Percentiles rank a stretch among this genome's conserved stretches.
Conservation (phyloP, 2,797 vertebrate genomes). For the Amblyraja radiata region DNA sequence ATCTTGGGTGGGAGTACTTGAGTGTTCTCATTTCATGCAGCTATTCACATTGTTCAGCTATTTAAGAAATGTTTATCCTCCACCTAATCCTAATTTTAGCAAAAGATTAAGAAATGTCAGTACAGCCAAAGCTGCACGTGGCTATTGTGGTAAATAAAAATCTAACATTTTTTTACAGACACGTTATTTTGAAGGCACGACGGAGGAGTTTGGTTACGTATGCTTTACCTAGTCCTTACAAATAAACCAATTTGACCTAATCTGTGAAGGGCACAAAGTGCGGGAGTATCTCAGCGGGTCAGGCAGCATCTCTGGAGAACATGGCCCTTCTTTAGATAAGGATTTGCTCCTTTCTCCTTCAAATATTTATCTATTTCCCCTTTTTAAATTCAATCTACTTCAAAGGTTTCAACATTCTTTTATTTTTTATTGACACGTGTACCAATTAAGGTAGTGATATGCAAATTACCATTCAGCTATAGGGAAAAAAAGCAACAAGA, state of each 20-base stretch:
- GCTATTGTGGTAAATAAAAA: neutral
- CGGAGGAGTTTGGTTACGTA: neutral
- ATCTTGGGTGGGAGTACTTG: constrained; percentile 10
- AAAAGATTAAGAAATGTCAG: neutral
- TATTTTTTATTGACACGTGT: too few species aligned
- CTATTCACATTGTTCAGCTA: neutral
- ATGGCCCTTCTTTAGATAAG: too few species aligned
- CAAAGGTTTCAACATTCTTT: too few species aligned
- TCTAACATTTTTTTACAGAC: neutral
- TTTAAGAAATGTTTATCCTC: neutral
- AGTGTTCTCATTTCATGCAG: neutral
- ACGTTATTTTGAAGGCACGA: neutral
- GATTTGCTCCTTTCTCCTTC: neutral
- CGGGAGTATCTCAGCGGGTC: too few species aligned
- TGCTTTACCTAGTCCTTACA: neutral
- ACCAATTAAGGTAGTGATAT: too few species aligned
- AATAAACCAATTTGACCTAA: neutral
- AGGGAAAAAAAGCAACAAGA: too few species aligned
- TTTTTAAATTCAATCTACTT: neutral
- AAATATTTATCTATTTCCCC: neutral
- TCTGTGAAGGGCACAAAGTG: neutral
- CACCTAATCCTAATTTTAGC: neutral
- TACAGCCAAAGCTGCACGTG: neutral
- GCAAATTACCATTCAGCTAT: too few species aligned
- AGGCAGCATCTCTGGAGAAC: too few species aligned